Conservation (phyloP, 2,888 invertebrate species). For the Phengaris arion region DNA sequence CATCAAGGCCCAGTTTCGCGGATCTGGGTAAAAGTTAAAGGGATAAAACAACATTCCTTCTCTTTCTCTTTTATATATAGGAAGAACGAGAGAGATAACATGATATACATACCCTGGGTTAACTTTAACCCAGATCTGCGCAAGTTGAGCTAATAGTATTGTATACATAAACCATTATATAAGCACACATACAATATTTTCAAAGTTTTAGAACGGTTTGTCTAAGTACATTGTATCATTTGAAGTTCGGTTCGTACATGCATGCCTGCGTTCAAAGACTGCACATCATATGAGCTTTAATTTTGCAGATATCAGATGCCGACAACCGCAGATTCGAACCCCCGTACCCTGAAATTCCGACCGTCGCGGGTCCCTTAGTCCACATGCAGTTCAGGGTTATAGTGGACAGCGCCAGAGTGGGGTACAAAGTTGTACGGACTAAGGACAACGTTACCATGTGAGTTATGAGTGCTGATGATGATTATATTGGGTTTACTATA, state of each 20-base stretch:
- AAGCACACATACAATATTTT: too few relatives aligned
- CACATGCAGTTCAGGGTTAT: slow-evolving; percentile 78
- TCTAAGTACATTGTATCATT: too few relatives aligned
- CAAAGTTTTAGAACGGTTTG: too few relatives aligned
- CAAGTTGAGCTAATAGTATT: too few relatives aligned
- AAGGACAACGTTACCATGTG: slow-evolving; percentile 78
- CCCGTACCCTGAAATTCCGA: slow-evolving; percentile 81
- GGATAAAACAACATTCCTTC: too few relatives aligned
- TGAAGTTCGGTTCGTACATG: not conserved
- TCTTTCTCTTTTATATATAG: too few relatives aligned
- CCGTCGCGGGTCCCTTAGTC: slow-evolving; percentile 67
- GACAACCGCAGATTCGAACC: slow-evolving; percentile 82
- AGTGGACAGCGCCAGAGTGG: slow-evolving; percentile 76
- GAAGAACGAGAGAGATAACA: too few relatives aligned
- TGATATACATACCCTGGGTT: too few relatives aligned
- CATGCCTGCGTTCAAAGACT: not conserved
- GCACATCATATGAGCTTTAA: not conserved
- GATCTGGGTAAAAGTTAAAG: too few relatives aligned
- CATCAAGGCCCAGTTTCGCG: too few relatives aligned
- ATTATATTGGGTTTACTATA: not conserved
- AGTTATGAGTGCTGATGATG: slow-evolving; percentile 44
- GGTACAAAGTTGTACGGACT: slow-evolving; percentile 82
- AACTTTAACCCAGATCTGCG: too few relatives aligned
- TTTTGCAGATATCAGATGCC: slow-evolving; percentile 60
- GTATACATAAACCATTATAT: too few relatives aligned